Conservation (phyloP, 2,797 vertebrate species). For the Acanthurus leucopareius region DNA sequence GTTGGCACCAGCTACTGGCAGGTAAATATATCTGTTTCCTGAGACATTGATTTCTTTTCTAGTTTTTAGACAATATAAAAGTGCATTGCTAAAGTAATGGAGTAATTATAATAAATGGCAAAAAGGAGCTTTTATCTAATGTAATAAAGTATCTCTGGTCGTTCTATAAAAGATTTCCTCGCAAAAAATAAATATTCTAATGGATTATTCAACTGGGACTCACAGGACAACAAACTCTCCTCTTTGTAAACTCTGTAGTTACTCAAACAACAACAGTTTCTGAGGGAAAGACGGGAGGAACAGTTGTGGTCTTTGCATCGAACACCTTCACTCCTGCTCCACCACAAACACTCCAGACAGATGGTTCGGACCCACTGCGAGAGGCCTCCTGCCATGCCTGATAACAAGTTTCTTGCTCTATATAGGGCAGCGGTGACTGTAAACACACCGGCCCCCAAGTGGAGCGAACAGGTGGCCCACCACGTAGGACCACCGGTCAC, state of each 20-base stretch:
- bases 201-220: slow-evolving; percentile 3
- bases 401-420: slow-evolving; percentile 69
- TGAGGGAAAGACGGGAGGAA: background rate
- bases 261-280: background rate
- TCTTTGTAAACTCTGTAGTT: background rate
- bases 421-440: slow-evolving; percentile 49
- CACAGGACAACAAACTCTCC: background rate
- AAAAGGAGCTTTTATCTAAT: slow-evolving; percentile 4
- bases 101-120: no score
- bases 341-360: slow-evolving; percentile 55
- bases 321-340: slow-evolving; percentile 49
- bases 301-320: slow-evolving; percentile 11
- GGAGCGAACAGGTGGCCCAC: slow-evolving; percentile 73
- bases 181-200: slow-evolving; percentile 27
- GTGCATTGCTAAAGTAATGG: background rate
- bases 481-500: slow-evolving; percentile 53
- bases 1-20: background rate
- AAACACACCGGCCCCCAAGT: slow-evolving; percentile 66
- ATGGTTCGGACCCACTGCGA: slow-evolving; percentile 53
- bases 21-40: background rate
- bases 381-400: slow-evolving; percentile 51
- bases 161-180: slow-evolving; percentile 19
- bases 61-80: no score
- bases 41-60: background rate
- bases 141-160: background rate